phyloP scores from a whole-genome alignment of 2,888 invertebrate genomes.

The Junonia oenone region DNA sequence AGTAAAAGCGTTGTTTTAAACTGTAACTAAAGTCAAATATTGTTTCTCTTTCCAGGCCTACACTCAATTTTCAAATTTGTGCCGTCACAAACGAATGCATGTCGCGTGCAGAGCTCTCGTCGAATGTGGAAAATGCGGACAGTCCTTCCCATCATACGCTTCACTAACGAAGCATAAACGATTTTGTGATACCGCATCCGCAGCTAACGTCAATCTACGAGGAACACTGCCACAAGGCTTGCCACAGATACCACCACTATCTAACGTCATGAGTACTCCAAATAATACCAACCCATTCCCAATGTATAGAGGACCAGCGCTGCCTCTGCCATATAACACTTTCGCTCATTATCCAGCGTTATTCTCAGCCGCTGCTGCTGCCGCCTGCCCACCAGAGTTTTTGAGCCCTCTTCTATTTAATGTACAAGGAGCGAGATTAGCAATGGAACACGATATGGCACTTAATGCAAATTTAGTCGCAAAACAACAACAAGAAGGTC shows the following conservation, averaged over 20 bases:
- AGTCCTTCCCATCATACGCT: constrained; percentile 94
- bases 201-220: constrained; percentile 66
- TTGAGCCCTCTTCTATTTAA: constrained; percentile 84
- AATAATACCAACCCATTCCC: constrained; percentile 82
- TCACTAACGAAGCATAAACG: constrained; percentile 97
- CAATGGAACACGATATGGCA: constrained; percentile 73
- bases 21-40: neutral
- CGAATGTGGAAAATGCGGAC: constrained; percentile 96
- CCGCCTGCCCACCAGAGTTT: constrained; percentile 80
- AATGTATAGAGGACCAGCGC: constrained; percentile 83
- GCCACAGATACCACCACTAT: constrained; percentile 58
- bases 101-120: constrained; percentile 95
- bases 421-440: constrained; percentile 72
- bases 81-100: constrained; percentile 99
- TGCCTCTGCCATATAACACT: constrained; percentile 82
- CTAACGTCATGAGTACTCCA: constrained; percentile 67
- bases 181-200: constrained; percentile 92
- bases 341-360: constrained; percentile 81
- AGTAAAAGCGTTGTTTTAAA: no score
- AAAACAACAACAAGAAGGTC: constrained; percentile 63
- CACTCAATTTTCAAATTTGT: constrained; percentile 99
- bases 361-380: constrained; percentile 71
- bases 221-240: constrained; percentile 64
- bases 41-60: constrained; percentile 84
- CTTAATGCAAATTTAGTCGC: constrained; percentile 75